phyloP scores from a whole-genome alignment of 2,113 vertebrate species.

The Bufo bufo region DNA sequence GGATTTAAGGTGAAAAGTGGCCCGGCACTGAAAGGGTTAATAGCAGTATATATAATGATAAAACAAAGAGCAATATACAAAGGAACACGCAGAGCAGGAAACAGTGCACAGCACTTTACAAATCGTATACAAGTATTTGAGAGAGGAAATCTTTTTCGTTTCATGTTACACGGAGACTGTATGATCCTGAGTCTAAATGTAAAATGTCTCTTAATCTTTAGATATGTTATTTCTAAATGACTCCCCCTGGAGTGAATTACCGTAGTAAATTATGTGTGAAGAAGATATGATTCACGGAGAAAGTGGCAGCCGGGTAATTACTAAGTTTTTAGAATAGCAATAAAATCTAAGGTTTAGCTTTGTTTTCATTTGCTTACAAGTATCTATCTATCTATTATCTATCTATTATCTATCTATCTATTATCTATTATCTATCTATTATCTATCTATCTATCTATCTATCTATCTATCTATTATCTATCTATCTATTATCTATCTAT shows the following conservation, averaged over 20 bases:
- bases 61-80: slow-evolving; percentile 44
- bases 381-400: neutral
- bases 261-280: slow-evolving; percentile 48
- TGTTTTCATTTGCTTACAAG: slow-evolving; percentile 13
- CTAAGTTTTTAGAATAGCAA: slow-evolving; percentile 27
- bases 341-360: slow-evolving; percentile 20
- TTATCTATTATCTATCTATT: neutral
- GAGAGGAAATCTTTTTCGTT: slow-evolving; percentile 25
- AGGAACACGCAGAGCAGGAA: slow-evolving; percentile 31
- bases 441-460: neutral
- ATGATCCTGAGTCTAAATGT: slow-evolving; percentile 31
- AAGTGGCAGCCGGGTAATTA: slow-evolving; percentile 33
- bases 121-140: slow-evolving; percentile 32
- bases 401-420: neutral
- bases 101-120: slow-evolving; percentile 17
- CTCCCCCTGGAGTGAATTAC: slow-evolving; percentile 46
- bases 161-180: slow-evolving; percentile 11
- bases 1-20: too few relatives aligned
- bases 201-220: slow-evolving; percentile 50
- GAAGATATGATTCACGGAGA: slow-evolving; percentile 22
- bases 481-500: neutral
- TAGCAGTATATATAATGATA: slow-evolving; percentile 16
- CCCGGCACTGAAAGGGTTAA: neutral
- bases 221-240: slow-evolving; percentile 46
- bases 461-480: neutral